phyloP scores from a whole-genome alignment of 1,140 invertebrate species.

The Lithobius niger region DNA sequence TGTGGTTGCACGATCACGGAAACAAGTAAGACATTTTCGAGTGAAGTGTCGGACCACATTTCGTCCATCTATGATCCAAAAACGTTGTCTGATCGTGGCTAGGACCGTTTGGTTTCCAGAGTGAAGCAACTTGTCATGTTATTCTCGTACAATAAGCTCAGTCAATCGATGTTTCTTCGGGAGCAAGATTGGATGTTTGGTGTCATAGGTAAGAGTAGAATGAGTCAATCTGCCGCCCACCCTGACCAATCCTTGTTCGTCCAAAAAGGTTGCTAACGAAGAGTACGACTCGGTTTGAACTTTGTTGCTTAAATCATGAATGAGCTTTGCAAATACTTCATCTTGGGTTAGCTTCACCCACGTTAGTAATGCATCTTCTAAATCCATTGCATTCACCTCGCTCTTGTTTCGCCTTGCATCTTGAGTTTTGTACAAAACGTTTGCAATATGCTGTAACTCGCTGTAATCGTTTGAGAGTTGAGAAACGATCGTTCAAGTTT shows the following conservation, averaged over 20 bases:
- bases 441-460: neutral
- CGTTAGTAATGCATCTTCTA: slow-evolving; percentile 1
- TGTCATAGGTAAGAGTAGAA: neutral
- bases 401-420: neutral
- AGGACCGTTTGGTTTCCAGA: slow-evolving; percentile 5
- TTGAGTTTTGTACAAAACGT: slow-evolving; percentile 6
- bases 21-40: slow-evolving; percentile 12
- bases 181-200: slow-evolving; percentile 6
- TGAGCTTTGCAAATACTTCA: neutral
- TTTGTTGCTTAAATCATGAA: neutral
- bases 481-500: slow-evolving; percentile 1
- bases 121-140: neutral
- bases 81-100: slow-evolving; percentile 13
- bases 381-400: neutral
- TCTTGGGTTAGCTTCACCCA: neutral
- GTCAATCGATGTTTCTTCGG: neutral
- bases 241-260: neutral
- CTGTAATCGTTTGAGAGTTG: neutral
- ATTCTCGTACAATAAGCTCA: neutral
- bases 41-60: neutral
- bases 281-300: neutral
- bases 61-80: slow-evolving; percentile 15
- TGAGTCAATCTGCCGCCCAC: neutral
- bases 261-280: neutral
- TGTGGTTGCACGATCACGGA: neutral